These are phyloP conservation scores for Torymus auratus DNA, from an alignment of 2,888 invertebrate species.

Conservation along the genomic window DNA sequence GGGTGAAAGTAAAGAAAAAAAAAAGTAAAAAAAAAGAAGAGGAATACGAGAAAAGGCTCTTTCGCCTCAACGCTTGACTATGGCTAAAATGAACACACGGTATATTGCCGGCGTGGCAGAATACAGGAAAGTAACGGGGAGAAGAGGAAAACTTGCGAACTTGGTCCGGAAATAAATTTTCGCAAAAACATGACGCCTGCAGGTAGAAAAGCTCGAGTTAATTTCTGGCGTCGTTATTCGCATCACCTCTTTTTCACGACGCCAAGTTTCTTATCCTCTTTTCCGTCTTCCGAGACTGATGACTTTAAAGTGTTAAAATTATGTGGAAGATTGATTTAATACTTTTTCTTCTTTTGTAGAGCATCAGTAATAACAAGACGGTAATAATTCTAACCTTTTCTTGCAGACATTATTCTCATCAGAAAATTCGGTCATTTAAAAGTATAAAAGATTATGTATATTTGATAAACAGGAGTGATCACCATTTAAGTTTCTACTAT, in stretches of 20 bases:
- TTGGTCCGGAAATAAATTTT: slow-evolving; percentile 61
- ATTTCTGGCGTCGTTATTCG: slow-evolving; percentile 45
- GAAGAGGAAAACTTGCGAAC: slow-evolving; percentile 41
- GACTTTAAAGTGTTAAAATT: background rate
- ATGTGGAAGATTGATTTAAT: no score
- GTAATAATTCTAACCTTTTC: no score
- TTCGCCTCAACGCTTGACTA: slow-evolving; percentile 47
- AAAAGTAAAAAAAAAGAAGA: slow-evolving; percentile 31
- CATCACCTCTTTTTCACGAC: slow-evolving; percentile 40
- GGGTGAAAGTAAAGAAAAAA: background rate
- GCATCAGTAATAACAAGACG: no score
- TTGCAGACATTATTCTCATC: no score
- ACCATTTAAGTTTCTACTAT: no score
- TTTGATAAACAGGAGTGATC: no score
- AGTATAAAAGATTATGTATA: no score
- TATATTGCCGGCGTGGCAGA: background rate
- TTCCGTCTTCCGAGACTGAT: background rate
- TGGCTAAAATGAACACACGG: slow-evolving; percentile 39
- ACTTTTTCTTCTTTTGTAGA: no score
- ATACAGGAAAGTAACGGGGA: slow-evolving; percentile 1
- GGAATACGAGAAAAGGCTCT: slow-evolving; percentile 52
- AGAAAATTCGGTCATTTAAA: no score
- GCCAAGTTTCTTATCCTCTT: slow-evolving; percentile 6
- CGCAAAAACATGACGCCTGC: slow-evolving; percentile 61
- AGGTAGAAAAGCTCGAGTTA: slow-evolving; percentile 57